phyloP scores from a whole-genome alignment of 2,113 vertebrate genomes.

The Polypterus senegalus region DNA sequence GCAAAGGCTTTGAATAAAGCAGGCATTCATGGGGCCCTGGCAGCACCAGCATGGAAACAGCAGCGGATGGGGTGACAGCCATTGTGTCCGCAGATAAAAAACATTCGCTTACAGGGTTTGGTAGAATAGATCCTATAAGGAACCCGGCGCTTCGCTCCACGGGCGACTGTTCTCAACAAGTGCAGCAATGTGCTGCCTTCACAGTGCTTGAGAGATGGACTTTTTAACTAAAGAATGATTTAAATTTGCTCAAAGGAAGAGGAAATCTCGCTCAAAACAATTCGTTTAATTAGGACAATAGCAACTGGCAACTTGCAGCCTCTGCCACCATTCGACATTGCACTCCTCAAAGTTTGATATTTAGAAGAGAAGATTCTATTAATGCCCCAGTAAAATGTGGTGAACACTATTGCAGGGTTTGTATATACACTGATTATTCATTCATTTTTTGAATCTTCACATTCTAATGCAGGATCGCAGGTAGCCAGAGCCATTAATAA shows the following conservation, averaged over 20 bases:
- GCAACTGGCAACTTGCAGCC: too few relatives aligned
- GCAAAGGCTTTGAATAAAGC: slow-evolving; percentile 58
- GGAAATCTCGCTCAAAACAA: too few relatives aligned
- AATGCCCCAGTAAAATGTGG: too few relatives aligned
- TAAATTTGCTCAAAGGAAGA: not conserved
- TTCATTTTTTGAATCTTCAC: too few relatives aligned
- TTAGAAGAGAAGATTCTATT: too few relatives aligned
- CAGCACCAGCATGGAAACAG: slow-evolving; percentile 60
- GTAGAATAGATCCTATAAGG: slow-evolving; percentile 52
- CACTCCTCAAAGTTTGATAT: too few relatives aligned
- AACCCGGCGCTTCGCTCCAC: slow-evolving; percentile 35
- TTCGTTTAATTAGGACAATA: too few relatives aligned
- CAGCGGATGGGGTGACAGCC: slow-evolving; percentile 43
- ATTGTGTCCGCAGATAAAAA: slow-evolving; percentile 64
- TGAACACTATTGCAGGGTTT: too few relatives aligned
- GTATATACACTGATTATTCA: too few relatives aligned
- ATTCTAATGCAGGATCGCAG: too few relatives aligned
- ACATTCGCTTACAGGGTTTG: slow-evolving; percentile 54
- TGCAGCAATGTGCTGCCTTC: not conserved
- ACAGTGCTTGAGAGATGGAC: not conserved
- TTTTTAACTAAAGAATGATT: not conserved
- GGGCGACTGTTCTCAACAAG: slow-evolving; percentile 29
- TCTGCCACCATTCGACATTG: too few relatives aligned
- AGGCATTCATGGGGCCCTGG: slow-evolving; percentile 58
- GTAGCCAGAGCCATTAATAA: too few relatives aligned